Evolutionary conservation across 2,888 invertebrate species (phyloP).

Genomic region (Hyposoter didymator): DNA sequence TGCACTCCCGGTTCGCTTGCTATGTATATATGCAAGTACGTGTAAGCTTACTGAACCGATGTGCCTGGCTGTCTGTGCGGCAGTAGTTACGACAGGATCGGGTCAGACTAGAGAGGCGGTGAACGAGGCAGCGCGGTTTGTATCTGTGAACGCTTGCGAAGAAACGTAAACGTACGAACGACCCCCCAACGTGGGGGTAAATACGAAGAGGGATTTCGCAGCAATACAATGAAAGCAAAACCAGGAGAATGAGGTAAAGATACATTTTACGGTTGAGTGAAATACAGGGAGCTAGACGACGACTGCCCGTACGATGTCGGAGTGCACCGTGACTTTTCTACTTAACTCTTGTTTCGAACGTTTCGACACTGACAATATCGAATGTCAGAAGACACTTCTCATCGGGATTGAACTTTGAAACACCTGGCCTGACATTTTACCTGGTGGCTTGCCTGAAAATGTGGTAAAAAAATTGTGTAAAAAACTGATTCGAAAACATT

Average conservation of each 20-base stretch:
- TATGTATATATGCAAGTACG: slow-evolving; percentile 11
- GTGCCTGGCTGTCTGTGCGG: slow-evolving; percentile 19
- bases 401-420: background rate
- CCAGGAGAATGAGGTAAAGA: slow-evolving; percentile 72
- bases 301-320: slow-evolving; percentile 3
- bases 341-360: slow-evolving; percentile 11
- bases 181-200: slow-evolving; percentile 32
- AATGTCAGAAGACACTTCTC: background rate
- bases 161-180: slow-evolving; percentile 17
- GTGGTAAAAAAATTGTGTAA: too few relatives aligned
- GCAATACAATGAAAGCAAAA: slow-evolving; percentile 76
- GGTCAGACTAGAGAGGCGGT: slow-evolving; percentile 59
- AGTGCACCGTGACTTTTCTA: slow-evolving; percentile 44
- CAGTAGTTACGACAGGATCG: slow-evolving; percentile 50
- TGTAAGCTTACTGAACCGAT: slow-evolving; percentile 1
- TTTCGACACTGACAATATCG: background rate
- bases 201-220: slow-evolving; percentile 67
- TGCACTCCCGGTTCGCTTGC: slow-evolving; percentile 29
- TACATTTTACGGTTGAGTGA: slow-evolving; percentile 79
- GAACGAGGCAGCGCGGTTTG: slow-evolving; percentile 52
- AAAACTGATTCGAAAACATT: background rate
- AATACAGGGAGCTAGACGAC: slow-evolving; percentile 60
- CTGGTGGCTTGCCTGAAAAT: background rate
- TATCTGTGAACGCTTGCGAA: slow-evolving; percentile 43
- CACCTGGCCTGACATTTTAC: background rate